phyloP scores from a whole-genome alignment of 2,888 invertebrate species.

The Catocala sponsa region DNA sequence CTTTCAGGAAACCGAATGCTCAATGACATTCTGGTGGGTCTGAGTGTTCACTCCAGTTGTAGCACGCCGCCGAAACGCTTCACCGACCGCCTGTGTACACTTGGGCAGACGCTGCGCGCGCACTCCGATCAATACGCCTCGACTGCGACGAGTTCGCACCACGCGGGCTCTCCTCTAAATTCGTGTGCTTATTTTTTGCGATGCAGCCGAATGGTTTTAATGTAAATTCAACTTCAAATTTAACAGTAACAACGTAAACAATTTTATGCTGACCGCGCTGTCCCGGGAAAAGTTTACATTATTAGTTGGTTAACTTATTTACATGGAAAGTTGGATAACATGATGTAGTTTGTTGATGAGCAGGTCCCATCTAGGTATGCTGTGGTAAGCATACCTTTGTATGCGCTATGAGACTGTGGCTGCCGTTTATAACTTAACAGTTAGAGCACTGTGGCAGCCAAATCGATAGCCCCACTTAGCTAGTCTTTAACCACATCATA shows the following conservation, averaged over 20 bases:
- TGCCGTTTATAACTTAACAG: constrained; percentile 55
- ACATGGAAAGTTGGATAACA: constrained; percentile 58
- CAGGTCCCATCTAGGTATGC: constrained; percentile 34
- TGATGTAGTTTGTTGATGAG: constrained; percentile 48
- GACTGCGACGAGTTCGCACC: constrained; percentile 79
- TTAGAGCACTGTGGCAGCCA: constrained; percentile 42
- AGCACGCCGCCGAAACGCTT: constrained; percentile 76
- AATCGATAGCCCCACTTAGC: constrained; percentile 68
- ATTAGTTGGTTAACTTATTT: constrained; percentile 51
- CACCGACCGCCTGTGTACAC: constrained; percentile 81
- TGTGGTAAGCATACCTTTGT: constrained; percentile 41
- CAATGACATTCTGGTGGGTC: constrained; percentile 74
- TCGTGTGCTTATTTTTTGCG: constrained; percentile 76
- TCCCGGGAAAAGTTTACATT: constrained; percentile 44
- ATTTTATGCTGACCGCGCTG: constrained; percentile 51
- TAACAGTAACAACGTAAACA: constrained; percentile 54
- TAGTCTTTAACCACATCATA: constrained; percentile 48
- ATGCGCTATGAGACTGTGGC: constrained; percentile 37
- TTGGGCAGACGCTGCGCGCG: constrained; percentile 83
- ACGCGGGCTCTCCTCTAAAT: constrained; percentile 77
- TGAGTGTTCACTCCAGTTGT: constrained; percentile 79
- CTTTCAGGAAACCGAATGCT: constrained; percentile 47
- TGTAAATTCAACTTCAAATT: constrained; percentile 60
- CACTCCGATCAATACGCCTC: constrained; percentile 84
- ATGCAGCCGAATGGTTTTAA: constrained; percentile 67